Conservation (phyloP, 53 echinoderm and acorn worm species). For the Holothuria scabra region DNA sequence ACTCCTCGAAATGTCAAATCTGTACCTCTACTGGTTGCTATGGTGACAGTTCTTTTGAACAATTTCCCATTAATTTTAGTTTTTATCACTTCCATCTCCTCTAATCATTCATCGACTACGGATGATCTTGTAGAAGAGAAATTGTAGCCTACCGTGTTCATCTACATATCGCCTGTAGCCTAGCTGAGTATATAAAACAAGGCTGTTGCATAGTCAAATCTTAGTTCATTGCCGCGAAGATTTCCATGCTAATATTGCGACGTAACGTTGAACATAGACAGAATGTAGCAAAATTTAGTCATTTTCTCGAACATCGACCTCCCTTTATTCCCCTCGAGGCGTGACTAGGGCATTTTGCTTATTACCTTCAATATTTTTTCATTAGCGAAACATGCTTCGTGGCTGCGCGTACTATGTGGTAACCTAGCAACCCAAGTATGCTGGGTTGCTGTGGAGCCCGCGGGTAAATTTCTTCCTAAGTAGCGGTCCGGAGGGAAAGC, state of each 20-base stretch:
- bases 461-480: constrained; percentile 34
- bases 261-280: constrained; percentile 17
- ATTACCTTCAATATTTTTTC: constrained; percentile 35
- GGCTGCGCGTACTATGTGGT: constrained; percentile 26
- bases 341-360: constrained; percentile 31
- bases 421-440: constrained; percentile 44
- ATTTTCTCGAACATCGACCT: constrained; percentile 41
- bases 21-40: too few relatives aligned
- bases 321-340: constrained; percentile 19
- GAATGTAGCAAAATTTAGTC: constrained; percentile 39
- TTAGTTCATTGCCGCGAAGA: constrained; percentile 31
- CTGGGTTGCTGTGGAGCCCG: constrained; percentile 39
- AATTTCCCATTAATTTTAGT: too few relatives aligned
- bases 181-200: too few relatives aligned
- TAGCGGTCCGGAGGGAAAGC: constrained; percentile 38
- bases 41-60: too few relatives aligned
- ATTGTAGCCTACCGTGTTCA: too few relatives aligned
- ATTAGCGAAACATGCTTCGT: constrained; percentile 39
- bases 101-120: too few relatives aligned
- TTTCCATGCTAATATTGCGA: constrained; percentile 13
- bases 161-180: too few relatives aligned
- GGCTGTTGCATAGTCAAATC: constrained; percentile 8
- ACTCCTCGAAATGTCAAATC: too few relatives aligned
- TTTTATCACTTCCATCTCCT: too few relatives aligned
- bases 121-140: too few relatives aligned